Evolutionary conservation across 1,140 invertebrate species (phyloP), one percentile per base, ranked within the genome.

Genomic region (Sitophilus oryzae): DNA sequence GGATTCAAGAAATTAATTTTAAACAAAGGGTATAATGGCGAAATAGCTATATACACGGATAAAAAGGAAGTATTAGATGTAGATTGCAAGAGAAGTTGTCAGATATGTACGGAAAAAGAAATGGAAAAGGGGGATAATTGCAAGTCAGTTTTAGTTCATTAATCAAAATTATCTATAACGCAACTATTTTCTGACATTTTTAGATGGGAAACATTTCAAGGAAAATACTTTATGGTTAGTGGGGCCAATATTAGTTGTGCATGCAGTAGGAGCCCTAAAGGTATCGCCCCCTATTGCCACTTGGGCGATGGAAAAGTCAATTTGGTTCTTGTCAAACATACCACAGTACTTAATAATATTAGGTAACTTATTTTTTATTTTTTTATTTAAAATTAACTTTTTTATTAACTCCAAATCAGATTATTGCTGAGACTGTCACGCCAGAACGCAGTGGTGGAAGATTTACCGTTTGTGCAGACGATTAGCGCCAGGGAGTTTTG

Each of bases 251-350:
- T 89, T n/a, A 83, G 82, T n/a, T 91, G 89, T 70, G 79, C 84
- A 0, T 91, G 88, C 68, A 73, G 74, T 8, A 79, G 84, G 46
- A 83, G 82, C 65, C 86, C 86, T 1, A 79, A 84, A 63, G 89
- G 89, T 51, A 82, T 90, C 58, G 85, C 85, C 46, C 86, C 88
- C 0, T 82, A 81, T 52, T 84, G 86, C 73, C 89, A 93, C 70
- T 73, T 91, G 5, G 88, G 88, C 1, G 87, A 92, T 71, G 90
- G 90, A 14, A 86, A 82, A 66, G 74, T 87, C 38, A 87, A 93
- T 70, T 72, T 93, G 46, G 83, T 92, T 58, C 60, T 93, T 19
- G 82, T 92, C 16, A 78, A 78, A 36, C 82, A 88, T 60, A 88
- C 87, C 14, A 84, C 84, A 3, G 61, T 89, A 37, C 60, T 87